A percentile compares a stretch with the other conserved stretches of the same genome.
These are phyloP conservation scores for Atherinomorus stipes DNA, from an alignment of 2,113 vertebrate genomes.

Conservation along the genomic window DNA sequence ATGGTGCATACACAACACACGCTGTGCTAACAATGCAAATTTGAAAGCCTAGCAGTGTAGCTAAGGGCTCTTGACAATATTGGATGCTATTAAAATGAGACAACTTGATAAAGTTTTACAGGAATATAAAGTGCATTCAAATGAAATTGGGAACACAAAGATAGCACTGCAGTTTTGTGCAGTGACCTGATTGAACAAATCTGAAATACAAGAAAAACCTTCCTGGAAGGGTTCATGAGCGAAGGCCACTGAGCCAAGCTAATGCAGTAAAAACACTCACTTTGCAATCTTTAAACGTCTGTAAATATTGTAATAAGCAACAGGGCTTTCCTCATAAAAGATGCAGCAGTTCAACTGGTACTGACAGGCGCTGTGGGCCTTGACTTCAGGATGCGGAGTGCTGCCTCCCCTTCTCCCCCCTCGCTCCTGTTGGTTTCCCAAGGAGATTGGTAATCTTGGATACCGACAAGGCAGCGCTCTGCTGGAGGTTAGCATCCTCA, in stretches of 20 bases:
- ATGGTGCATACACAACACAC: constrained; percentile 30
- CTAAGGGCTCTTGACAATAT: neutral
- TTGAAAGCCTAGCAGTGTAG: constrained; percentile 23
- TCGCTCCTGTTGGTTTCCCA: constrained; percentile 61
- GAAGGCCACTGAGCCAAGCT: constrained; percentile 69
- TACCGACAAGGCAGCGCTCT: constrained; percentile 49
- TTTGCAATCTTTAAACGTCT: constrained; percentile 74
- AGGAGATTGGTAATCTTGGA: constrained; percentile 65
- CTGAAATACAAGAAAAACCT: constrained; percentile 51
- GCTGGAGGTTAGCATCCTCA: constrained; percentile 61
- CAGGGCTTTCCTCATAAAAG: constrained; percentile 79
- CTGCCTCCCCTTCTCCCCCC: constrained; percentile 40
- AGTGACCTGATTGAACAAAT: constrained; percentile 70
- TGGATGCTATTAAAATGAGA: constrained; percentile 24
- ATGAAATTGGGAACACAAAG: neutral
- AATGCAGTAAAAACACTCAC: constrained; percentile 72
- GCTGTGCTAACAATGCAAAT: constrained; percentile 30
- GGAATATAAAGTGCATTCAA: neutral
- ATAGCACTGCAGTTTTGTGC: constrained; percentile 30
- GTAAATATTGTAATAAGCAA: constrained; percentile 83
- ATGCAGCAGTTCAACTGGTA: constrained; percentile 78
- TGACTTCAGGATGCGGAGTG: constrained; percentile 73
- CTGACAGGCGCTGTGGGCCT: constrained; percentile 78
- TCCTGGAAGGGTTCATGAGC: constrained; percentile 59
- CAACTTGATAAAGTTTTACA: constrained; percentile 6